Conservation (phyloP, 37 sponge, comb jelly and placozoan species). For the Lycopodina hypogea region DNA sequence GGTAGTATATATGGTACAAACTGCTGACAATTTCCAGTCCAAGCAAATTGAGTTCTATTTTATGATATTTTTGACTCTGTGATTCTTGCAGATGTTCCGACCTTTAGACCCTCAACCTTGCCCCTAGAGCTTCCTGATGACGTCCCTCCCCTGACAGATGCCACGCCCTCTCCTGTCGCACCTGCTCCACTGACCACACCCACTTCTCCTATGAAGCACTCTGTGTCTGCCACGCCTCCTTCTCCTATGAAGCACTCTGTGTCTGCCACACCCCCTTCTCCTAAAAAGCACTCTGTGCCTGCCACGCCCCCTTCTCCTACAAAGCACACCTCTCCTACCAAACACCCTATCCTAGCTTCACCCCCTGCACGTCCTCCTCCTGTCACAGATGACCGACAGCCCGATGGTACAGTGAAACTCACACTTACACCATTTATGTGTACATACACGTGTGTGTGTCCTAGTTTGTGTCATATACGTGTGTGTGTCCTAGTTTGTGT, state of each 20-base stretch:
- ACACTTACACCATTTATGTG: no score
- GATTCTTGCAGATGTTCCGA: neutral
- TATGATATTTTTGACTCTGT: neutral
- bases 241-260: neutral
- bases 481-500: no score
- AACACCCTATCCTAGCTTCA: neutral
- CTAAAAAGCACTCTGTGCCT: neutral
- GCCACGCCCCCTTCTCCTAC: neutral
- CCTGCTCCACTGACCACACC: neutral
- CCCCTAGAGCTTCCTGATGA: neutral
- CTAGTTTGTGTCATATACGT: no score
- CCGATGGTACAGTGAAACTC: constrained; percentile 15
- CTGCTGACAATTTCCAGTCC: no score
- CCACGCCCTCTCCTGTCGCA: neutral
- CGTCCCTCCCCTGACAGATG: neutral
- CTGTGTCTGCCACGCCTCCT: neutral
- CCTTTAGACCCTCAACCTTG: neutral
- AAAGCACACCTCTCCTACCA: neutral
- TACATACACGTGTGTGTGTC: no score
- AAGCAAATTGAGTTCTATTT: no score
- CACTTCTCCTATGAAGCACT: neutral
- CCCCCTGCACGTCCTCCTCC: constrained; percentile 7
- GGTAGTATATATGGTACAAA: no score
- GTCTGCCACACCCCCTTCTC: neutral
- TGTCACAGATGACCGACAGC: constrained; percentile 8